Evolutionary conservation across 2,888 invertebrate species (phyloP), one percentile per base, ranked within the genome.

Genomic region (Drosophila peninsularis): DNA sequence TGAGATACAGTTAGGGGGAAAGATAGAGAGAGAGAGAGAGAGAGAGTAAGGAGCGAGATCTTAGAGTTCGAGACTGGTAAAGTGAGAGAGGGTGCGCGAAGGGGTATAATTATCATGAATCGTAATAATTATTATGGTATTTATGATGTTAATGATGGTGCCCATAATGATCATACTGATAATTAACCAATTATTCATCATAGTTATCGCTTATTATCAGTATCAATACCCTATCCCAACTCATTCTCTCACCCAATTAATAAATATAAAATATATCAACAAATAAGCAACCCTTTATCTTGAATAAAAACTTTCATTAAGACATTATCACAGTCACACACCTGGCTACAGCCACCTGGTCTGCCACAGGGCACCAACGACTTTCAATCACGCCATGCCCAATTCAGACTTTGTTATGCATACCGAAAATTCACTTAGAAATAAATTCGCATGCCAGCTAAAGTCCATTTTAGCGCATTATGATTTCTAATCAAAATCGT

Each of bases 401-500:
- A 21, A 17, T 13, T 13, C 9, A 17, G 39, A 44, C 39, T 34
- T 10, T 9, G 14, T 24, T 32, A 19, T 45, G 52, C 52, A 37
- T 32, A 14, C 6, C 14, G 11, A 4, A 30, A 27, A 13, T 17
- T 5, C 24, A n/a, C 13, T 50, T 34, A 14, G 37, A 52, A 50
- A 21, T 27, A 30, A 11, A 14, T 9, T 42, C 17, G 34, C 49
- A 24, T 50, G 50, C n/a, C 30, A 9, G 45, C 24, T 13, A 36
- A 24, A 10, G 13, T 19, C n/a, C 3, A 45, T 19, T 21, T 27
- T 17, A n/a, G 30, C 47, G 30, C 30, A 24, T 49, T 53, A 54
- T 53, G 21, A 34, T 3, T 30, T 37, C 42, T 50, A 74, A 55
- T 78, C 62, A 66, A 52, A 66, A 52, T 47, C 42, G 36, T 64